Evolutionary conservation across 2,113 vertebrate genomes (phyloP), one percentile per base, ranked within the genome.

Genomic region (Patagioenas fasciata): DNA sequence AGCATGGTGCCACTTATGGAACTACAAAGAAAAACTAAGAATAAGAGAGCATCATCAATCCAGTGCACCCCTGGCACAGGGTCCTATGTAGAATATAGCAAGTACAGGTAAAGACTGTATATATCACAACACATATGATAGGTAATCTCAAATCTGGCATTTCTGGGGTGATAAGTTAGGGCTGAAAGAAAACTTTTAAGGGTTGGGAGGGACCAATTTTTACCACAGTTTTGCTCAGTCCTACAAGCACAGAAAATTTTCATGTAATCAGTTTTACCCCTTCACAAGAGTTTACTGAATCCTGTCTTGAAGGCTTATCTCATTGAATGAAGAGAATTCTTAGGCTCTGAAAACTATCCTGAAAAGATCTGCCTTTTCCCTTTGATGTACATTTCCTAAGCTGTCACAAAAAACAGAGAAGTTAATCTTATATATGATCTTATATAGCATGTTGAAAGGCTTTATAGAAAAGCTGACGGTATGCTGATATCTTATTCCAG

Each of bases 61-160:
- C 40, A 77, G 17, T 0, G 1, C 11, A 40, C 1, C 2, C 6
- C 15, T 54, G 8, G 13, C 17, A 62, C 8, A 19, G 5, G 17
- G 5, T 48, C 23, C 54, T 69, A 29, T 14, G 42, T 21, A 38
- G 62, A 65, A 62, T 10, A 57, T 0, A 61, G 40, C 61, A 73
- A 65, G 16, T 19, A 80, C 20, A 65, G 28, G 47, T 70, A 50
- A 85, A 79, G n/a, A 58, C 42, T 38, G 4, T 3, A 32, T 34
- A 13, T n/a, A 32, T 29, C 15, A 34, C 20, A 53, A 66, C 24
- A 36, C 9, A 24, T n/a, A 44, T 11, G 11, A 66, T 38, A 61
- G 11, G 21, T 9, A 56, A 50, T 14, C 32, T 56, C 60, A 54
- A n/a, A 44, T 32, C 32, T 47, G 40, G 34, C 4, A 85, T 53